phyloP scores from a whole-genome alignment of 2,797 vertebrate species.

The Picus viridis region DNA sequence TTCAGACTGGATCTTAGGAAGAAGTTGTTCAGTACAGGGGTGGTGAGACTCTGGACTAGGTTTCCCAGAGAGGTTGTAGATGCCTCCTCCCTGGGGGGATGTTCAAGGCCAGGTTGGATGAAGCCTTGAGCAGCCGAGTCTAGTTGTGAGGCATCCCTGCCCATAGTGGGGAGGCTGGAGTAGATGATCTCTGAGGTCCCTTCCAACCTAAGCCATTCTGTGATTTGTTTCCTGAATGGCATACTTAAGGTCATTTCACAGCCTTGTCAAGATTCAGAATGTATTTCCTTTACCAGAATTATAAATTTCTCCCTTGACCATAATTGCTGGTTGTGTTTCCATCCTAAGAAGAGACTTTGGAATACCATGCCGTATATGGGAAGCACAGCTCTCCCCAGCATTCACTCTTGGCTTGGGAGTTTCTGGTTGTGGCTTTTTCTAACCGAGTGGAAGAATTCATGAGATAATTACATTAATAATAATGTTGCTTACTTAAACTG shows the following conservation, averaged over 20 bases:
- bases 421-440: constrained; percentile 22
- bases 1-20: too few relatives aligned
- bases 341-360: constrained; percentile 29
- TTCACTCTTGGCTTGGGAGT: constrained; percentile 52
- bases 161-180: too few relatives aligned
- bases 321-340: constrained; percentile 22
- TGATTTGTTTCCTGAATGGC: background rate
- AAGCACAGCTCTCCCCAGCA: background rate
- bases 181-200: too few relatives aligned
- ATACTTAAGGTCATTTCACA: background rate
- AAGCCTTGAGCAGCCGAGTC: too few relatives aligned
- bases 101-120: too few relatives aligned
- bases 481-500: background rate
- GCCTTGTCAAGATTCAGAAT: background rate
- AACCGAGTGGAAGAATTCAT: constrained; percentile 31
- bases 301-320: background rate
- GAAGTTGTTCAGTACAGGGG: too few relatives aligned
- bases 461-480: constrained; percentile 32
- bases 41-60: too few relatives aligned
- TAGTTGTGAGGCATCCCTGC: too few relatives aligned
- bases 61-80: too few relatives aligned
- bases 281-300: background rate
- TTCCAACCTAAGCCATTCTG: too few relatives aligned
- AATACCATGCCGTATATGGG: constrained; percentile 37
- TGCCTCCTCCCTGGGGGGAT: too few relatives aligned